Evolutionary conservation across 2,888 invertebrate genomes (phyloP).

Genomic region (Caenorhabditis sp.): DNA sequence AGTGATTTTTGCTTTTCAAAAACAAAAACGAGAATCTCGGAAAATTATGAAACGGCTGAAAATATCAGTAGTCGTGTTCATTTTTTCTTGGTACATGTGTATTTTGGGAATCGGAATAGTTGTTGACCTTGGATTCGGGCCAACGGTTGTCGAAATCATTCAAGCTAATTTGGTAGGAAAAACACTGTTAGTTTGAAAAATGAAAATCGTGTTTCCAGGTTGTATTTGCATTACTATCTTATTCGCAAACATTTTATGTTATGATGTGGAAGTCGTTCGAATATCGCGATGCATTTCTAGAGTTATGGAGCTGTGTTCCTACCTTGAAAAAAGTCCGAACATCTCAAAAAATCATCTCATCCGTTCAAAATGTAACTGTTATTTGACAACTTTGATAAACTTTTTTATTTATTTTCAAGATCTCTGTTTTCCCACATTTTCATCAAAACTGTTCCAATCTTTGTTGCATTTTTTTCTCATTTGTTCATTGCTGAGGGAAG

Average conservation of each 20-base stretch:
- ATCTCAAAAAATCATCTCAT: no score
- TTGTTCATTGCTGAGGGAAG: no score
- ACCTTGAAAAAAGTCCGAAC: no score
- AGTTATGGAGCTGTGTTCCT: slow-evolving; percentile 12
- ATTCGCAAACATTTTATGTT: slow-evolving; percentile 28
- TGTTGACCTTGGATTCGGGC: slow-evolving; percentile 9
- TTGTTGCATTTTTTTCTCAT: no score
- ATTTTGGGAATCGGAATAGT: slow-evolving; percentile 22
- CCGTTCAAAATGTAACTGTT: no score
- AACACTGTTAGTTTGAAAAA: no score
- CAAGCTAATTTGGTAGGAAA: not conserved
- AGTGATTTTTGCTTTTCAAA: not conserved
- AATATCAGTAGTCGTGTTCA: not conserved
- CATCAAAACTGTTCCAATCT: no score
- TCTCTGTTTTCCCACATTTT: no score
- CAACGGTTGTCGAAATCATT: not conserved
- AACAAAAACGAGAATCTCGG: not conserved
- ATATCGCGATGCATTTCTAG: slow-evolving; percentile 21
- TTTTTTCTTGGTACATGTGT: slow-evolving; percentile 22
- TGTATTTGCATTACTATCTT: slow-evolving; percentile 4
- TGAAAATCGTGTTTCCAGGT: not conserved
- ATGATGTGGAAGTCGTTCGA: slow-evolving; percentile 24
- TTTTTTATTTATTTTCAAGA: no score
- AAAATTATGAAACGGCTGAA: not conserved
- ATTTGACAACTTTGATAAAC: no score